phyloP scores from a whole-genome alignment of 2,113 vertebrate species.

The Archilochus colubris region DNA sequence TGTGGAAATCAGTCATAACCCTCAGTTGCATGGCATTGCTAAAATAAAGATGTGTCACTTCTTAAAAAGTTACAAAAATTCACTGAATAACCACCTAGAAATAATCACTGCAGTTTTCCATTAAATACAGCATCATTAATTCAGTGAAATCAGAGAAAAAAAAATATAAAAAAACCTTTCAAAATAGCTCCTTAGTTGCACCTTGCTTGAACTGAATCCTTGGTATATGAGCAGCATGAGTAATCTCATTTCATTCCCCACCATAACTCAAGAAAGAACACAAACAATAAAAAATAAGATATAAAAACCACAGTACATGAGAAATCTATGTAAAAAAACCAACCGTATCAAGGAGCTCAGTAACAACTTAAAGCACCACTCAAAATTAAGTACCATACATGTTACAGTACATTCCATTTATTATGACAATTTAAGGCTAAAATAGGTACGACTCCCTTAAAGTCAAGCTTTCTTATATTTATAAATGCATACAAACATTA shows the following conservation, averaged over 20 bases:
- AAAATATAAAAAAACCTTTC: neutral
- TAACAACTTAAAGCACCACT: constrained; percentile 65
- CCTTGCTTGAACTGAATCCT: constrained; percentile 4
- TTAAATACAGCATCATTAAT: neutral
- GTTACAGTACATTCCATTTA: constrained; percentile 70
- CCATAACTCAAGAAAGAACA: neutral
- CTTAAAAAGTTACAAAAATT: neutral
- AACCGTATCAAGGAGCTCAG: constrained; percentile 33
- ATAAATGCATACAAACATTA: constrained; percentile 63
- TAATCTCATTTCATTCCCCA: neutral
- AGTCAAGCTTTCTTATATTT: constrained; percentile 59
- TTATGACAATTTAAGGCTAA: constrained; percentile 70
- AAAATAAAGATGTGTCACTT: neutral
- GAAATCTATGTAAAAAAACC: constrained; percentile 41
- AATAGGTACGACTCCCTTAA: constrained; percentile 53
- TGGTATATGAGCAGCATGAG: constrained; percentile 10
- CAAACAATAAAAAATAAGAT: constrained; percentile 36
- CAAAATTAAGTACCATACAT: constrained; percentile 61
- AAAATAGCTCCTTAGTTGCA: constrained; percentile 12
- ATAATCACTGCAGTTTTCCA: constrained; percentile 8
- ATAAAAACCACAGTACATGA: constrained; percentile 56
- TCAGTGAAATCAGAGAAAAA: neutral
- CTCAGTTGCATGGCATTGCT: neutral
- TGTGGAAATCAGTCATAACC: neutral
- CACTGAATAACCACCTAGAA: neutral